These are phyloP conservation scores for Echeneis naucrates DNA, from an alignment of 2,797 vertebrate species.

Conservation along the genomic window DNA sequence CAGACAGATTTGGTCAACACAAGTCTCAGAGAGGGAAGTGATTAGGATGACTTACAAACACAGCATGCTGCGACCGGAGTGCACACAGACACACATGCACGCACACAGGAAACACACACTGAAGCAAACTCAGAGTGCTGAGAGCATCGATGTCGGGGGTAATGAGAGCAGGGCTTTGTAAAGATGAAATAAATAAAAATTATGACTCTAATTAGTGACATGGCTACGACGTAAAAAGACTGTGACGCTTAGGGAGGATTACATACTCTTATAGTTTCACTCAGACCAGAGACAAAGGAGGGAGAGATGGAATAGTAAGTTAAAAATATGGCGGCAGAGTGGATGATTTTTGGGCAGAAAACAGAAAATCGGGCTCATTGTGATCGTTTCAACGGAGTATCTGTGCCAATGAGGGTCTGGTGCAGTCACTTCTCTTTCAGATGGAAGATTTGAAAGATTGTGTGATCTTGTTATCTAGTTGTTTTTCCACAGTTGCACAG, in stretches of 20 bases:
- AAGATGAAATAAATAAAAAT: constrained; percentile 32
- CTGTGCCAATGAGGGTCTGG: background rate
- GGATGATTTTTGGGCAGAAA: background rate
- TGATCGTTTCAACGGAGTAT: constrained; percentile 15
- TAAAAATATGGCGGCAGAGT: too few relatives aligned
- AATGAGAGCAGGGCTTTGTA: constrained; percentile 51
- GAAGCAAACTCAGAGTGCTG: constrained; percentile 8
- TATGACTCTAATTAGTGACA: constrained; percentile 49
- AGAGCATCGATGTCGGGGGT: constrained; percentile 27
- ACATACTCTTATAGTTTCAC: constrained; percentile 22
- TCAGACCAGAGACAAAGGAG: background rate
- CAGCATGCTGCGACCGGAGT: background rate
- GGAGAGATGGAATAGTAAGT: too few relatives aligned
- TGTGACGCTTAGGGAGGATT: constrained; percentile 17
- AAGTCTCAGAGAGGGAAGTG: constrained; percentile 32
- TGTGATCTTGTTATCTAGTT: too few relatives aligned
- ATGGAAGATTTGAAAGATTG: background rate
- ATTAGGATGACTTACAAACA: constrained; percentile 61
- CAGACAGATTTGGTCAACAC: constrained; percentile 41
- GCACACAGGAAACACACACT: background rate
- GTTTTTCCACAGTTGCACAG: background rate
- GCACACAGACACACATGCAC: background rate
- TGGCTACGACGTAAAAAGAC: constrained; percentile 22
- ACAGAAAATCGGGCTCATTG: background rate
- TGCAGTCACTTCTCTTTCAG: background rate